Conservation (phyloP, 2,888 invertebrate species). For the Trichopoda pennipes region DNA sequence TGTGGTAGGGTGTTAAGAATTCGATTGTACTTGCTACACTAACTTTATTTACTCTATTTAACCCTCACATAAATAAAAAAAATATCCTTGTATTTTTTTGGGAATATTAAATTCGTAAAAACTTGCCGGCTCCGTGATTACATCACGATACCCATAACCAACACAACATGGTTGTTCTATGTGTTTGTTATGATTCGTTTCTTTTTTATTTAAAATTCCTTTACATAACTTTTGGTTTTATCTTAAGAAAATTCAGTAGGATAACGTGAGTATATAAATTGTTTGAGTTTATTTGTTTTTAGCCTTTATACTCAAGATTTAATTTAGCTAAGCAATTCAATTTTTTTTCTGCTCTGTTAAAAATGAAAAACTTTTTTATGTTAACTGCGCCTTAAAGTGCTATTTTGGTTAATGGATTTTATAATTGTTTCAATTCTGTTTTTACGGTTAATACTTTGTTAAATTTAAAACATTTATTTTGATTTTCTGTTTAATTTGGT, state of each 20-base stretch:
- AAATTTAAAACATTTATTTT: constrained; percentile 30
- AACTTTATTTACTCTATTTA: constrained; percentile 22
- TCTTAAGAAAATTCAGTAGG: background rate
- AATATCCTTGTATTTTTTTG: constrained; percentile 36
- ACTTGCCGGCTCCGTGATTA: constrained; percentile 43
- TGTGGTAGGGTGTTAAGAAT: background rate
- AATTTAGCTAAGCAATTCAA: constrained; percentile 27
- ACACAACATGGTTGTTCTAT: constrained; percentile 21
- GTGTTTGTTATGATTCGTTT: constrained; percentile 29
- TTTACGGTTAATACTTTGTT: constrained; percentile 43
- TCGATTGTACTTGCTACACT: background rate
- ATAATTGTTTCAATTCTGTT: constrained; percentile 57
- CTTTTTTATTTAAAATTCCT: constrained; percentile 8
- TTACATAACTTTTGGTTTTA: constrained; percentile 29
- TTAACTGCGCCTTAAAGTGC: constrained; percentile 56
- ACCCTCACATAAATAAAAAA: constrained; percentile 39
- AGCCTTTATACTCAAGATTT: constrained; percentile 21
- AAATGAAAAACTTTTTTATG: constrained; percentile 49
- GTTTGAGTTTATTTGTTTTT: constrained; percentile 41
- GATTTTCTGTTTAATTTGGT: constrained; percentile 2
- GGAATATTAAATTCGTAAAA: constrained; percentile 13
- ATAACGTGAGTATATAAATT: constrained; percentile 3
- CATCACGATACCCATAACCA: constrained; percentile 24
- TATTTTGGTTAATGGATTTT: constrained; percentile 56
- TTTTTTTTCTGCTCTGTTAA: constrained; percentile 5